Evolutionary conservation across 2,797 vertebrate species (phyloP), one percentile per base, ranked within the genome.

Genomic region (Brachyalestes nurse): DNA sequence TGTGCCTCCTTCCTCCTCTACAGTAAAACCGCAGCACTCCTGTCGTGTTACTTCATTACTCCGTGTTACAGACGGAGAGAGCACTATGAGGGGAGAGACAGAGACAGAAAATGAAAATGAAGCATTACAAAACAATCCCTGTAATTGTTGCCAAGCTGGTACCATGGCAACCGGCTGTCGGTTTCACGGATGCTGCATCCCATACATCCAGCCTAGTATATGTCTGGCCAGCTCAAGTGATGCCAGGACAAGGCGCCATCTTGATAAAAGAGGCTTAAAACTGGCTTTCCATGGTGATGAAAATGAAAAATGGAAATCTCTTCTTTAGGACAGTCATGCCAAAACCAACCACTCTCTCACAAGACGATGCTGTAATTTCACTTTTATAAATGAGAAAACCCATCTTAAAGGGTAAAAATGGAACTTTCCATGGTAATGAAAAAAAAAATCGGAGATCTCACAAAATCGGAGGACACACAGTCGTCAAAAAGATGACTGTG

Each of bases 81-180:
- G 61, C 55, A 55, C 23, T 75, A 60, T 80, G 77, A 73, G 13
- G 19, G 16, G 16, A 75, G 45, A 45, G 25, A 21, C 72, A 55
- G 55, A 47, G 47, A 67, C 57, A 38, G n/a, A 67, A 55, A 49
- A 72, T 73, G 40, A 79, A 77, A 79, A 79, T 8, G 13, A 75
- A 80, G 60, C 75, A 70, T 76, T 47, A 58, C 19, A 75, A 86
- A 69, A 75, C 66, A 79, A 21, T 58, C 78, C 92, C 94, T 94
- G 47, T 83, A 70, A 71, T 76, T 65, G 75, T 79, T 72, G n/a
- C 47, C 65, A 75, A 72, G 65, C 58, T 58, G 80, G 49, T 65
- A 57, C 80, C 80, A 84, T 84, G 75, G 83, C 75, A 86, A 78
- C 84, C 14, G 16, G 17, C 42, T 25, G 60, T 80, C 51, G 66